Evolutionary conservation across 2,113 vertebrate genomes (phyloP).

Genomic region (Falco punctatus): DNA sequence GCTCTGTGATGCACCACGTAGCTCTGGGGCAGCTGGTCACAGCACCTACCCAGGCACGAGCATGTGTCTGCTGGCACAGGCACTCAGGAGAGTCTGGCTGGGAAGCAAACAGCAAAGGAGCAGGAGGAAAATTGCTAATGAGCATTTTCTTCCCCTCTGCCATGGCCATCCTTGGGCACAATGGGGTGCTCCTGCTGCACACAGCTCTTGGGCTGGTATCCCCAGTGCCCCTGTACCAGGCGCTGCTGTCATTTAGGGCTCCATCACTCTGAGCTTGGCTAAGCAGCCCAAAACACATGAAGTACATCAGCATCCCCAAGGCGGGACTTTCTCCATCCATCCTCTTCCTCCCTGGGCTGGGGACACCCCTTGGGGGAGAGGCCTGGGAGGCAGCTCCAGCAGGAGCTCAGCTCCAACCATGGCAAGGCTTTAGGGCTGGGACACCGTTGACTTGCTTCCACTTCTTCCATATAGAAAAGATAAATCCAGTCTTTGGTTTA

Average conservation of each 20-base stretch:
- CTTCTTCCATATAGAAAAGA: not conserved
- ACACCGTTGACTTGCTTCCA: not conserved
- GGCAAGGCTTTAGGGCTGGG: not conserved
- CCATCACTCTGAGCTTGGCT: not conserved
- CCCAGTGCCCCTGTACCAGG: not conserved
- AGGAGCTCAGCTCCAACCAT: fast-evolving
- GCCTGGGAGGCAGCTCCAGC: not conserved
- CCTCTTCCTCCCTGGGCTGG: not conserved
- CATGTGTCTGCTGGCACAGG: fast-evolving
- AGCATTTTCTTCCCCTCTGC: not conserved
- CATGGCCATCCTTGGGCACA: not conserved
- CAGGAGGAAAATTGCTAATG: not conserved
- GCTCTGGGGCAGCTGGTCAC: fast-evolving
- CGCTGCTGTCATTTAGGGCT: not conserved
- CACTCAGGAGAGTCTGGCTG: not conserved
- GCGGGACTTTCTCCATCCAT: not conserved
- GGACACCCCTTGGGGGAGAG: not conserved
- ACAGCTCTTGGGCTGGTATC: not conserved
- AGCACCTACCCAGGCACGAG: no score
- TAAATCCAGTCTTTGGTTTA: not conserved
- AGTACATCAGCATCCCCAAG: not conserved
- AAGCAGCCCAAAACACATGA: not conserved
- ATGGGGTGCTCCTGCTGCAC: no score
- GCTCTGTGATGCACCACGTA: not conserved
- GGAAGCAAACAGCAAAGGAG: not conserved